phyloP scores from a whole-genome alignment of 1,140 invertebrate species.

The Fopius arisanus region DNA sequence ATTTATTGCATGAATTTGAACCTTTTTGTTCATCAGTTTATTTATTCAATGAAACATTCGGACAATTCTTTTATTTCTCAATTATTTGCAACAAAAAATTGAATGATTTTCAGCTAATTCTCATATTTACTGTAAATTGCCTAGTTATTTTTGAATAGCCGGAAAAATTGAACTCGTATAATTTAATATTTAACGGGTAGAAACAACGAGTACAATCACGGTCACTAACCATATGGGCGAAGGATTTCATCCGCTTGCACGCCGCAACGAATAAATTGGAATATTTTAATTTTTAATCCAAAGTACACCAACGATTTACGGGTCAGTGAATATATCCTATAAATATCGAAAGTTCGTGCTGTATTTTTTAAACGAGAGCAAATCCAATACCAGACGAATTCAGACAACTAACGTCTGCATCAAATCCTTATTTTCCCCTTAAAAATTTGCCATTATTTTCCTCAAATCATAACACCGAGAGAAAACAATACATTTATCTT shows the following conservation, averaged over 20 bases:
- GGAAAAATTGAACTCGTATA: not conserved
- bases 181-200: not conserved
- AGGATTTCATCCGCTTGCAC: not conserved
- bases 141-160: not conserved
- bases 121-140: not conserved
- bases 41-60: no score
- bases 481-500: no score
- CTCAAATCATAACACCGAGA: no score
- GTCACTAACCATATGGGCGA: not conserved
- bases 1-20: no score
- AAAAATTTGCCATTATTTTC: no score
- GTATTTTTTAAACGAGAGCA: not conserved
- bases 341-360: not conserved
- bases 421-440: no score
- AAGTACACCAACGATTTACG: not conserved
- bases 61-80: no score
- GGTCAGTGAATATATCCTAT: not conserved
- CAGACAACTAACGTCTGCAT: no score
- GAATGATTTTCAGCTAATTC: not conserved
- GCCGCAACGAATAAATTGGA: not conserved
- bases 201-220: not conserved
- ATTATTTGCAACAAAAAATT: no score
- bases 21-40: no score
- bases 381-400: not conserved
- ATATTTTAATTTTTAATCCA: not conserved